Evolutionary conservation across 2,113 vertebrate genomes (phyloP).

Genomic region (Spea multiplicata): DNA sequence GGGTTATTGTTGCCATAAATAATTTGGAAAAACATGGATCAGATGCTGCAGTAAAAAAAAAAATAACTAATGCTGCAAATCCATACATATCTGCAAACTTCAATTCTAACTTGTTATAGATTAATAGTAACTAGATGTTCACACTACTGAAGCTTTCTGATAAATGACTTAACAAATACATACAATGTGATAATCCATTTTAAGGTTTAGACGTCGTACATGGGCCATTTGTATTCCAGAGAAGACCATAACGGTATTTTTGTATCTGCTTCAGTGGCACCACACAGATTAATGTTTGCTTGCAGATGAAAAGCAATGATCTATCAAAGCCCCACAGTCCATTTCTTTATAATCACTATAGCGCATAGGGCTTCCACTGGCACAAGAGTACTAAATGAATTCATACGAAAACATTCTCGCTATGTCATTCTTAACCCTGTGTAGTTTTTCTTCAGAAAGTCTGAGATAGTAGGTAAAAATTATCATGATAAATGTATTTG

Average conservation of each 20-base stretch:
- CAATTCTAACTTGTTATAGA: neutral
- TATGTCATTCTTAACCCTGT: neutral
- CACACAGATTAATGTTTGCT: slow-evolving; percentile 9
- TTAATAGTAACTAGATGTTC: neutral
- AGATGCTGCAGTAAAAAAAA: too few species aligned
- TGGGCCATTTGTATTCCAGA: neutral
- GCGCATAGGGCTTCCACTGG: neutral
- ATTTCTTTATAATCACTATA: slow-evolving; percentile 14
- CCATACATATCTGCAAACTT: too few species aligned
- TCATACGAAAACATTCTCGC: neutral
- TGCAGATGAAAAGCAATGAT: slow-evolving; percentile 15
- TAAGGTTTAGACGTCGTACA: neutral
- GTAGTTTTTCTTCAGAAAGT: slow-evolving; percentile 9
- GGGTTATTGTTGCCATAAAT: too few species aligned
- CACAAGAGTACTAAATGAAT: neutral
- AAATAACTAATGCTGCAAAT: too few species aligned
- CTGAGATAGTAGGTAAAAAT: neutral
- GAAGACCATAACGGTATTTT: neutral
- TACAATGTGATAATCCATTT: slow-evolving; percentile 3
- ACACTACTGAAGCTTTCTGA: neutral
- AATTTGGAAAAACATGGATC: too few species aligned
- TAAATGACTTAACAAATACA: neutral
- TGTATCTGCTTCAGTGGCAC: slow-evolving; percentile 4
- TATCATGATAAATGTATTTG: neutral
- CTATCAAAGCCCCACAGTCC: slow-evolving; percentile 19